Evolutionary conservation across 2,888 invertebrate genomes (phyloP).

Genomic region (Dendrolimus houi): DNA sequence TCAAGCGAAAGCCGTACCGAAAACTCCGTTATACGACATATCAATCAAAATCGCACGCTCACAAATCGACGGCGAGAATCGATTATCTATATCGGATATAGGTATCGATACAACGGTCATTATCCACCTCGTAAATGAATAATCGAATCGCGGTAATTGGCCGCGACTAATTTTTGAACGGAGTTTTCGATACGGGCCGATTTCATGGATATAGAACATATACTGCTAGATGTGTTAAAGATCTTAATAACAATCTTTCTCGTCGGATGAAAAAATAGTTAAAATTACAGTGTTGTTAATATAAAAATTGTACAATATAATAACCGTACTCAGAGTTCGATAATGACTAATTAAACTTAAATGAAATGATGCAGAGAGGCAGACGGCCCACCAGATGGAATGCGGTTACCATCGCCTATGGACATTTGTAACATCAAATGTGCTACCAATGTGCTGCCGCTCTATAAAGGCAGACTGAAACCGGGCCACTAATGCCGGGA

Average conservation of each 20-base stretch:
- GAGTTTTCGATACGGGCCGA: conserved; percentile 46
- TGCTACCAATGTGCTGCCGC: no score
- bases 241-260: no score
- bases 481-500: neutral
- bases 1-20: neutral
- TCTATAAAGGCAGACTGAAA: no score
- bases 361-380: no score
- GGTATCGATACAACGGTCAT: conserved; percentile 56
- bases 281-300: no score
- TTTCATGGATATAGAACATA: conserved; percentile 22
- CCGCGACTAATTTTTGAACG: conserved; percentile 63
- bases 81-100: conserved; percentile 41
- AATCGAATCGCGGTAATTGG: conserved; percentile 69
- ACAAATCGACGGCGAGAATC: conserved; percentile 38
- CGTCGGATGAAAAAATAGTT: no score
- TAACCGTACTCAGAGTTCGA: no score
- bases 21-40: conserved; percentile 6
- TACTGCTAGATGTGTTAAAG: conserved; percentile 28
- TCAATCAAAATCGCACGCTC: conserved; percentile 19
- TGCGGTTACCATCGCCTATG: neutral
- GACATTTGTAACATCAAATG: neutral
- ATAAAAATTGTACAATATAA: no score
- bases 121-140: conserved; percentile 70
- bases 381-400: neutral
- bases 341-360: no score